A percentile compares a stretch with the other conserved stretches of the same genome.
Evolutionary conservation across 2,797 vertebrate genomes (phyloP).

Genomic region (Lutjanus argentimaculatus): DNA sequence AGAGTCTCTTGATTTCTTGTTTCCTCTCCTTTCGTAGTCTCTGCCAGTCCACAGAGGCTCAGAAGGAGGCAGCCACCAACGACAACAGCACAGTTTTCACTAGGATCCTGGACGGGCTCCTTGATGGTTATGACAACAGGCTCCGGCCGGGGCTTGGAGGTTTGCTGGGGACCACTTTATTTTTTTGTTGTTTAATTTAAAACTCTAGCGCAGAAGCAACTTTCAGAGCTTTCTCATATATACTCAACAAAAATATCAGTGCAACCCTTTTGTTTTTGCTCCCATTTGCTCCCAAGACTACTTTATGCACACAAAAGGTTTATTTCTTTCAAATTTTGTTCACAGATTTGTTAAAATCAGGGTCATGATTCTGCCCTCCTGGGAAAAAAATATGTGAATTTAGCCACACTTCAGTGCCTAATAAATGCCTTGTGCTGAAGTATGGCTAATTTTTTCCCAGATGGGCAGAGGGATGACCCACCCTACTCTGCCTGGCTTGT

Average conservation of each 20-base stretch:
- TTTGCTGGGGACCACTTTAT: conserved; percentile 47
- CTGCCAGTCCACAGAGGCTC: conserved; percentile 62
- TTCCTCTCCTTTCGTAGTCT: conserved; percentile 47
- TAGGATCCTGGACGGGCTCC: conserved; percentile 92
- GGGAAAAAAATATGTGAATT: too few relatives aligned
- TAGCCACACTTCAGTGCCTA: too few relatives aligned
- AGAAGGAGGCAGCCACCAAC: conserved; percentile 66
- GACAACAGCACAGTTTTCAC: conserved; percentile 96
- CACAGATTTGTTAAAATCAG: too few relatives aligned
- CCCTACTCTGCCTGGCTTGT: too few relatives aligned
- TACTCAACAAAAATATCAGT: not conserved
- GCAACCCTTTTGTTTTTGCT: too few relatives aligned
- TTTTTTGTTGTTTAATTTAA: not conserved
- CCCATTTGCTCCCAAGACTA: too few relatives aligned
- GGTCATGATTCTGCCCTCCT: too few relatives aligned
- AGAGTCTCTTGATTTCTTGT: not conserved
- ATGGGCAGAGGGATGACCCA: too few relatives aligned
- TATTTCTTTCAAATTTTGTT: too few relatives aligned
- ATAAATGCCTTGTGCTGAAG: too few relatives aligned
- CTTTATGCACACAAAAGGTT: too few relatives aligned
- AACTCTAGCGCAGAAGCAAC: not conserved
- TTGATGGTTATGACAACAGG: conserved; percentile 94
- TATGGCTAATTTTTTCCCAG: too few relatives aligned
- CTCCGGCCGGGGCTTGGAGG: conserved; percentile 94
- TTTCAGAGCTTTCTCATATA: not conserved